These are phyloP conservation scores for Alosa alosa DNA, from an alignment of 2,113 vertebrate genomes.

Conservation along the genomic window DNA sequence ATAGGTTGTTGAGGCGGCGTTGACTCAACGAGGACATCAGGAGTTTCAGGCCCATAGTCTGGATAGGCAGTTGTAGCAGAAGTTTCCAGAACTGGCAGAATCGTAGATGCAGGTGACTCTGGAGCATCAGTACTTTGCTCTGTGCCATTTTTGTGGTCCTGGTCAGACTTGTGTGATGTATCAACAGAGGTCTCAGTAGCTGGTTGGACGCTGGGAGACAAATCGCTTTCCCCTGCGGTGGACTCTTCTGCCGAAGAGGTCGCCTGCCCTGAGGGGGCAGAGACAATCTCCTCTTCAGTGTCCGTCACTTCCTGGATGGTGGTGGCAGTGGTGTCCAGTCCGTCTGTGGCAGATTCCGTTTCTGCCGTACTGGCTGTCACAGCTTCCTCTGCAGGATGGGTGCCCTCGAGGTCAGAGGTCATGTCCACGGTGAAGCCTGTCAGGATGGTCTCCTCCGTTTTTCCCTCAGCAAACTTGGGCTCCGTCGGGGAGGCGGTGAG, in stretches of 20 bases:
- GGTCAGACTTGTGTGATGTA: not conserved
- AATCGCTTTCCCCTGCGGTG: not conserved
- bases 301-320: not conserved
- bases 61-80: not conserved
- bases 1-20: not conserved
- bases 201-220: not conserved
- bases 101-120: not conserved
- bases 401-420: slow-evolving; percentile 39
- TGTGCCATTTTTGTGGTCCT: not conserved
- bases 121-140: not conserved
- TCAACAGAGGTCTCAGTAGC: not conserved
- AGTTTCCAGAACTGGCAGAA: not conserved
- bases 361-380: slow-evolving; percentile 24
- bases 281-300: not conserved
- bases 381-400: not conserved
- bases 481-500: slow-evolving; percentile 55
- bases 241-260: not conserved
- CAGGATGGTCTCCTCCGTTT: slow-evolving; percentile 61
- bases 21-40: not conserved
- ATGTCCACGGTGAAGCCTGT: slow-evolving; percentile 36
- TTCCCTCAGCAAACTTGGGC: slow-evolving; percentile 62
- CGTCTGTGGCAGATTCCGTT: not conserved
- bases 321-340: slow-evolving; percentile 15
- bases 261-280: not conserved
- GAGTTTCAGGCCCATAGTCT: not conserved